These are phyloP conservation scores for Agrochola circellaris DNA, from an alignment of 2,888 invertebrate genomes.

Conservation along the genomic window DNA sequence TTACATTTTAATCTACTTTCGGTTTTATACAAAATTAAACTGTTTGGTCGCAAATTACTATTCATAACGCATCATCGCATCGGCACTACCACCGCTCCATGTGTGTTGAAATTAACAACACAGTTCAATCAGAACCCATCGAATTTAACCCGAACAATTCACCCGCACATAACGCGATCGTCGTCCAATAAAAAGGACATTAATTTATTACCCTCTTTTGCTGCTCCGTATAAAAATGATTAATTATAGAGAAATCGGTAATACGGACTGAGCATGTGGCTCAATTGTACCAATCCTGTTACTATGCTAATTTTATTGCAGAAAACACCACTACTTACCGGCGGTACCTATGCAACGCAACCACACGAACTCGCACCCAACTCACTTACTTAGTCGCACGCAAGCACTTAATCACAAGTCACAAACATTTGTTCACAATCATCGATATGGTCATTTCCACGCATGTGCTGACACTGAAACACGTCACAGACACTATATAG, in stretches of 20 bases:
- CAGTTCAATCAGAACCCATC: slow-evolving; percentile 38
- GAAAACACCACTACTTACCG: slow-evolving; percentile 81
- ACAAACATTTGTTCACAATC: slow-evolving; percentile 76
- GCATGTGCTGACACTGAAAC: slow-evolving; percentile 81
- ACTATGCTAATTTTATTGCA: slow-evolving; percentile 79
- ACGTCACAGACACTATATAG: slow-evolving; percentile 86
- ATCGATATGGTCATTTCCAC: slow-evolving; percentile 79
- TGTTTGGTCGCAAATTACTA: slow-evolving; percentile 36
- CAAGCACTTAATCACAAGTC: slow-evolving; percentile 84
- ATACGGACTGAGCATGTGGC: slow-evolving; percentile 35
- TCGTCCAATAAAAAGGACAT: slow-evolving; percentile 23
- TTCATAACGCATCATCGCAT: slow-evolving; percentile 34
- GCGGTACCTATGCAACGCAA: slow-evolving; percentile 76
- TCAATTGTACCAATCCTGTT: slow-evolving; percentile 60
- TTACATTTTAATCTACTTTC: slow-evolving; percentile 25
- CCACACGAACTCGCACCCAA: slow-evolving; percentile 77
- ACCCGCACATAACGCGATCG: slow-evolving; percentile 11
- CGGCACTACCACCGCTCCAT: slow-evolving; percentile 9
- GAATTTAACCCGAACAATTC: slow-evolving; percentile 21
- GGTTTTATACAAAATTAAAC: slow-evolving; percentile 21
- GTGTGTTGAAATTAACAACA: slow-evolving; percentile 37
- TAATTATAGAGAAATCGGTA: slow-evolving; percentile 29
- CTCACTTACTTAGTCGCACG: slow-evolving; percentile 73
- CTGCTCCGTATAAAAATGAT: slow-evolving; percentile 47
- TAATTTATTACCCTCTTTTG: slow-evolving; percentile 27